These are phyloP conservation scores for Caenorhabditis imperialis DNA, from an alignment of 2,888 invertebrate species.

Conservation along the genomic window DNA sequence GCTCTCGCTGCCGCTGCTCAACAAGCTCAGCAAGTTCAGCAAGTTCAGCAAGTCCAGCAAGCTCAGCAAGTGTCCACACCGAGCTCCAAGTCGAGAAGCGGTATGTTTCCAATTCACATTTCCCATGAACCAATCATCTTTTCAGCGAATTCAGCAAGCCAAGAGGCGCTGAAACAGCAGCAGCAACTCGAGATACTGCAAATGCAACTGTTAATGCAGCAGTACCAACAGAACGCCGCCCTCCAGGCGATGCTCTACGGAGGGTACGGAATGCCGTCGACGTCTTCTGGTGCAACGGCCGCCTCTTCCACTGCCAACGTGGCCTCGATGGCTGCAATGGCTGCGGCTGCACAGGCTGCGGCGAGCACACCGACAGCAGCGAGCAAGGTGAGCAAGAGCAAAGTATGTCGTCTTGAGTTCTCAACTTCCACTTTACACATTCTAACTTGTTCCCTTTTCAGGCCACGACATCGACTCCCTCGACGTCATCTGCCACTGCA, in stretches of 20 bases:
- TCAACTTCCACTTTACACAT: too few relatives aligned
- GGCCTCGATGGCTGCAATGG: constrained; percentile 25
- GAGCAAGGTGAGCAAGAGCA: constrained; percentile 19
- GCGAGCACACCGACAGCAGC: constrained; percentile 22
- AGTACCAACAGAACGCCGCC: constrained; percentile 57
- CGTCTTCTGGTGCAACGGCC: constrained; percentile 7
- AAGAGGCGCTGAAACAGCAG: constrained; percentile 3
- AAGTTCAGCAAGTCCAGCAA: too few relatives aligned
- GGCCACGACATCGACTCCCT: neutral
- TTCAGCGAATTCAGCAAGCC: constrained; percentile 23
- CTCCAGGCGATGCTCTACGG: constrained; percentile 39
- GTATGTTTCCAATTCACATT: constrained; percentile 1
- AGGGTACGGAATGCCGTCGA: constrained; percentile 34
- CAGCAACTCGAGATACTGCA: constrained; percentile 61
- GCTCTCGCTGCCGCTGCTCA: constrained; percentile 31
- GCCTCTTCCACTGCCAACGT: constrained; percentile 19
- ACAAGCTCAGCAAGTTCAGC: constrained; percentile 9
- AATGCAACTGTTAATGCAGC: constrained; percentile 60
- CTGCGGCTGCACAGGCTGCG: constrained; percentile 9
- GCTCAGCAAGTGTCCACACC: constrained; percentile 16
- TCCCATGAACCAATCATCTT: constrained; percentile 17
- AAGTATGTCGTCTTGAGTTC: too few relatives aligned
- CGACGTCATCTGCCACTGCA: neutral
- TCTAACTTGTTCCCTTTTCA: constrained; percentile 13
- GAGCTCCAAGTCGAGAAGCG: constrained; percentile 16